Conservation (phyloP, 2,797 vertebrate genomes). For the Tokudaia tokunoshimensis region DNA sequence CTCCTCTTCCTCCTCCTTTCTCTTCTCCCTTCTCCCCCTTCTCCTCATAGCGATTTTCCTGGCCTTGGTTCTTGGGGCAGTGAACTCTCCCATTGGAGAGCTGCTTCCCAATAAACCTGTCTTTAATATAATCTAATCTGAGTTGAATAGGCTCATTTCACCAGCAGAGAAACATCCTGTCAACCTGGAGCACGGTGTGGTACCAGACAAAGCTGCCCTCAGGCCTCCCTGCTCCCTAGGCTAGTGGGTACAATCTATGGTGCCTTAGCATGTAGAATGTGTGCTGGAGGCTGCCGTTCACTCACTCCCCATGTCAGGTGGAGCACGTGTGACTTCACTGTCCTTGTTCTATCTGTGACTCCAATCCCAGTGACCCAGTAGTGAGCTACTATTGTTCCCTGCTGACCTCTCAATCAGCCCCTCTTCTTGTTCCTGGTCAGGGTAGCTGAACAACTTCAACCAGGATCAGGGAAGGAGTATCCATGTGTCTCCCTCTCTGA, state of each 20-base stretch:
- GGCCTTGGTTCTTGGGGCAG: background rate
- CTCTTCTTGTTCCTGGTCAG: slow-evolving; percentile 34
- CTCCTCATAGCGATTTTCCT: background rate
- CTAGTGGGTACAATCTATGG: slow-evolving; percentile 85
- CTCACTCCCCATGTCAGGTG: slow-evolving; percentile 61
- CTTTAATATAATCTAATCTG: background rate
- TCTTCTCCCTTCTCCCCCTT: background rate
- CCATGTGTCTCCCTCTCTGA: slow-evolving; percentile 26
- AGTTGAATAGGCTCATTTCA: background rate
- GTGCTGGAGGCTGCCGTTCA: slow-evolving; percentile 68
- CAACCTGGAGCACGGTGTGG: background rate
- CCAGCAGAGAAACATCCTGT: background rate
- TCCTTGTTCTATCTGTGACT: background rate
- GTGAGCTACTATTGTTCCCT: slow-evolving; percentile 67
- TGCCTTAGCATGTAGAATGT: slow-evolving; percentile 90
- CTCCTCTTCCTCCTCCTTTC: background rate
- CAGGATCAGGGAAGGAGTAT: background rate
- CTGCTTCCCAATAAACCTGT: background rate
- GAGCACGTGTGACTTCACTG: slow-evolving; percentile 69
- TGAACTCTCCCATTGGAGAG: background rate
- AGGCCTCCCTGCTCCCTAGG: background rate
- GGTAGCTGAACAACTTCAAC: background rate
- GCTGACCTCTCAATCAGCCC: slow-evolving; percentile 56
- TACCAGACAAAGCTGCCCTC: background rate
- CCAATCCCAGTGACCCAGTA: slow-evolving; percentile 74